A percentile compares a stretch with the other conserved stretches of the same genome.
Evolutionary conservation across 1,140 invertebrate genomes (phyloP).

Genomic region (Microplitis mediator): DNA sequence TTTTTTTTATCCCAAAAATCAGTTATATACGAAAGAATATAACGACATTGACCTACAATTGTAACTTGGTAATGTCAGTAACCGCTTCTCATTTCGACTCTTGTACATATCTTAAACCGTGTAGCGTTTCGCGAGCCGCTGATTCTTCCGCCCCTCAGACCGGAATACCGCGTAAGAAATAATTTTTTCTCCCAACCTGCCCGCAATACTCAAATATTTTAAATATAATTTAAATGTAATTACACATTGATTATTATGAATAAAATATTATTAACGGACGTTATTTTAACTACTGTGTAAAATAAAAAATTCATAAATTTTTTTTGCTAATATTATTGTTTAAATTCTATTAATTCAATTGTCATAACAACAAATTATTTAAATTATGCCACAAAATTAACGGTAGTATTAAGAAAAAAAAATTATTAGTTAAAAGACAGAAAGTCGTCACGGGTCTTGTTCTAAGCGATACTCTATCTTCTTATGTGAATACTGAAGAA

Average conservation of each 20-base stretch:
- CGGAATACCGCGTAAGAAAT: slow-evolving; percentile 35
- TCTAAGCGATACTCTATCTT: slow-evolving; percentile 33
- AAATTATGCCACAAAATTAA: slow-evolving; percentile 25
- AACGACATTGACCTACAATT: slow-evolving; percentile 53
- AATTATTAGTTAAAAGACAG: neutral
- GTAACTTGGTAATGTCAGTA: slow-evolving; percentile 48
- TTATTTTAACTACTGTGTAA: too few species aligned
- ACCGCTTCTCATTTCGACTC: slow-evolving; percentile 54
- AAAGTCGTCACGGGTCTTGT: slow-evolving; percentile 30
- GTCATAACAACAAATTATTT: slow-evolving; percentile 20
- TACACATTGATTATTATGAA: too few species aligned
- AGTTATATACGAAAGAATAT: slow-evolving; percentile 31
- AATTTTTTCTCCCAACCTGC: too few species aligned
- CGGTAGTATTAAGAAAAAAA: neutral
- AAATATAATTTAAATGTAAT: too few species aligned
- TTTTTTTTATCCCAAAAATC: slow-evolving; percentile 16
- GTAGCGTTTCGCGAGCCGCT: slow-evolving; percentile 49
- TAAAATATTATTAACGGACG: too few species aligned
- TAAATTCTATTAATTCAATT: too few species aligned
- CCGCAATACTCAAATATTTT: too few species aligned
- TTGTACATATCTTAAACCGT: slow-evolving; percentile 50
- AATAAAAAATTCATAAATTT: too few species aligned
- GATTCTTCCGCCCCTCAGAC: slow-evolving; percentile 39
- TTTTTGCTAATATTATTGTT: too few species aligned
- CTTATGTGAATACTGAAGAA: slow-evolving; percentile 1